Evolutionary conservation across 2,797 vertebrate species (phyloP).

Genomic region (Chelidonichthys spinosus): DNA sequence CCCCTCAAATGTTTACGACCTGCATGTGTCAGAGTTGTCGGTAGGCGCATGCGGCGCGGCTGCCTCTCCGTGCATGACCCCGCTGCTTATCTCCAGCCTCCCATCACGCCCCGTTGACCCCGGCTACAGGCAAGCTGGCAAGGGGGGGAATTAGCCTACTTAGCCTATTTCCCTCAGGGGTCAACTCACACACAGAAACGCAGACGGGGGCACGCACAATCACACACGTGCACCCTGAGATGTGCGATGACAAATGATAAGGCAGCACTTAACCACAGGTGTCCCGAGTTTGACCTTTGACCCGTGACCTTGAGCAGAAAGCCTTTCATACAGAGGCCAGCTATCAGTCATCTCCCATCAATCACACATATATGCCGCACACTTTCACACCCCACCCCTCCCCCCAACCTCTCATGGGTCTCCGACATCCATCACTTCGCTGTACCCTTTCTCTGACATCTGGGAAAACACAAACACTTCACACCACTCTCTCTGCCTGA

Average conservation of each 20-base stretch:
- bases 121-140: conserved; percentile 64
- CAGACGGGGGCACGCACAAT: conserved; percentile 41
- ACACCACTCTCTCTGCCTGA: conserved; percentile 46
- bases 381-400: conserved; percentile 54
- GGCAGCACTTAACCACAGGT: conserved; percentile 73
- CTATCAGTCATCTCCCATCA: conserved; percentile 78
- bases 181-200: conserved; percentile 63
- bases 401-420: conserved; percentile 52
- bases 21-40: conserved; percentile 69
- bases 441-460: conserved; percentile 75
- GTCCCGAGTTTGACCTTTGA: conserved; percentile 75
- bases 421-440: conserved; percentile 74
- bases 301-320: conserved; percentile 74
- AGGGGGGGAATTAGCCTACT: conserved; percentile 78
- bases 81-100: conserved; percentile 80
- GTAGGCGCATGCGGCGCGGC: conserved; percentile 48
- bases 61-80: conserved; percentile 62
- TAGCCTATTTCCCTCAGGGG: conserved; percentile 74
- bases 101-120: conserved; percentile 74
- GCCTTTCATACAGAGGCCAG: conserved; percentile 63
- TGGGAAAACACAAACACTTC: conserved; percentile 74
- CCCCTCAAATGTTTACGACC: conserved; percentile 72
- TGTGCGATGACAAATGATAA: conserved; percentile 71
- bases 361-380: conserved; percentile 66
- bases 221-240: conserved; percentile 31